Evolutionary conservation across 2,797 vertebrate genomes (phyloP).

Genomic region (Acrossocheilus fasciatus): DNA sequence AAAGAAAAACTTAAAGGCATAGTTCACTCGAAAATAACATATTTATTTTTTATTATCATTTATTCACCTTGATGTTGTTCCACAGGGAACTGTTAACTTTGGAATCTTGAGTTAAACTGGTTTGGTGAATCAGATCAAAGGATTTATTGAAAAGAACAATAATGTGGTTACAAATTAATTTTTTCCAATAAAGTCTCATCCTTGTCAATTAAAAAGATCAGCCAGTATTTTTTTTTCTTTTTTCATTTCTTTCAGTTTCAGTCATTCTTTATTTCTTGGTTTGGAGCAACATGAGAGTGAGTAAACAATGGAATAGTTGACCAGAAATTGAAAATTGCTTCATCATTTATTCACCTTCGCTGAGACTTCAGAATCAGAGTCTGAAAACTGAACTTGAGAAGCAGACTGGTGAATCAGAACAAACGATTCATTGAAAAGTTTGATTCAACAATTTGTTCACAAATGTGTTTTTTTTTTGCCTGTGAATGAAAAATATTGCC

Average conservation of each 20-base stretch:
- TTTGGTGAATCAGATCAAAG: not conserved
- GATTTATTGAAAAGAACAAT: not conserved
- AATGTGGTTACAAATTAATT: not conserved
- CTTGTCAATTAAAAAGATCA: not conserved
- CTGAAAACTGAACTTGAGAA: not conserved
- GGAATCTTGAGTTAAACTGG: not conserved
- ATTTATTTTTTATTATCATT: not conserved
- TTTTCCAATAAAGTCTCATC: not conserved
- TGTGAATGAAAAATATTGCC: not conserved
- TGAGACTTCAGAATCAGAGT: not conserved
- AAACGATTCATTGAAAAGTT: not conserved
- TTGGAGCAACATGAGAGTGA: not conserved
- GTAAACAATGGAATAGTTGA: not conserved
- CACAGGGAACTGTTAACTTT: not conserved
- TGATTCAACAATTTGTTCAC: not conserved
- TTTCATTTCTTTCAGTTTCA: not conserved
- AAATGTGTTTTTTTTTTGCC: not conserved
- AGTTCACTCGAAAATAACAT: not conserved
- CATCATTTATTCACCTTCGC: not conserved
- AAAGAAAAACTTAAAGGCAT: slow-evolving; percentile 1
- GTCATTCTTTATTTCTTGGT: not conserved
- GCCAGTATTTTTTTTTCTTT: not conserved
- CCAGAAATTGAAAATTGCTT: not conserved
- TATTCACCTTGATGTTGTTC: not conserved
- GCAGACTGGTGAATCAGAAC: not conserved